Base-by-base conservation (phyloP, 2,797 vertebrate species). In the Pogoniulus pusillus region DNA sequence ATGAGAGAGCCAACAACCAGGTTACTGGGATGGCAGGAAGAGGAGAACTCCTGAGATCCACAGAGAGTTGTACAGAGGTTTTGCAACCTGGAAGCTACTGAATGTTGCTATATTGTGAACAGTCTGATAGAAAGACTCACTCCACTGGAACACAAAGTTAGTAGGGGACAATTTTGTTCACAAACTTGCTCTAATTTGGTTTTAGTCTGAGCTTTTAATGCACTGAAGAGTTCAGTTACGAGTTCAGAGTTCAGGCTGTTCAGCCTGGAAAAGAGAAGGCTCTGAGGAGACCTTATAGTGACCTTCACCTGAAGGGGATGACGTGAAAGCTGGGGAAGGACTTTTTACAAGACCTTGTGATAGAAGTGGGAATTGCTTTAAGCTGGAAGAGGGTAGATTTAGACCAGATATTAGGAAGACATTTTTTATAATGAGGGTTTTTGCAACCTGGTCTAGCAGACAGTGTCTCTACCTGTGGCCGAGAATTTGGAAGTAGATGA, bases 1-100 rank as follows among this genome's bases (percentile, higher is more conserved):
- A 60, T 16, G 27, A 30, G 13, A n/a, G 14, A 80, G 17, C 29
- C 6, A 7, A 4, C 3, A 57, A 11, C 8, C n/a, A 51, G 10
- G 16, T 17, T 17, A 3, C 6, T 43, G 30, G 8, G 5, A 6
- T n/a, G 6, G 34, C 65, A 74, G 39, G 63, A 53, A 26, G 8
- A 69, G 63, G 12, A 15, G 29, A 27, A 22, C 2, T 13, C 32
- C 53, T 58, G 51, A 51, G 26, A 68, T 54, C 16, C 13, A 80
- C 23, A 65, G 4, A 1, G 3, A 1, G 2, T 1, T 41, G 15
- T 16, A 16, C 45, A 79, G 22, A 14, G 11, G 7, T 62, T 77
- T 68, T 83, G 17, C n/a, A 81, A 16, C 6, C 4, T 54, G 20
- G 70, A 74, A 79, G 9, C 23, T 62, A 35, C 30, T 24, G 16